These are phyloP conservation scores for Lymantria dispar DNA, from an alignment of 2,888 invertebrate species.

Conservation along the genomic window DNA sequence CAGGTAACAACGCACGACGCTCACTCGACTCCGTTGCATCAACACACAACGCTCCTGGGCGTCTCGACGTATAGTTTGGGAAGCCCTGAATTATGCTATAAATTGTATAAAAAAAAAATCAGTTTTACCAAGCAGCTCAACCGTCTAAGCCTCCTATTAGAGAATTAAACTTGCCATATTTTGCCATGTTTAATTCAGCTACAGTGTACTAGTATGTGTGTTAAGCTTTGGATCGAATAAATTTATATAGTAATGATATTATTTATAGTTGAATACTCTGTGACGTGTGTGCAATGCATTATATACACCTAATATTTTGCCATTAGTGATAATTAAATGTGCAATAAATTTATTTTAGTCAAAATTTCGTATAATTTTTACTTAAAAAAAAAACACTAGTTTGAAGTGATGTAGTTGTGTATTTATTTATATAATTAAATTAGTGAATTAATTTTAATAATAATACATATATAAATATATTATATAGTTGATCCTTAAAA, in stretches of 20 bases:
- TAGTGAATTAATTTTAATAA: slow-evolving; percentile 29
- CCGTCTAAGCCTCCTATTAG: slow-evolving; percentile 17
- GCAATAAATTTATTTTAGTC: slow-evolving; percentile 55
- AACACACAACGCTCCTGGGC: no score
- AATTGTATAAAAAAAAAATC: not conserved
- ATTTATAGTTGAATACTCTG: slow-evolving; percentile 39
- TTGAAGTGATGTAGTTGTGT: slow-evolving; percentile 41
- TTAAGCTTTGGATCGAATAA: slow-evolving; percentile 4
- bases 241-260: slow-evolving; percentile 23
- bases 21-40: no score
- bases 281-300: slow-evolving; percentile 43
- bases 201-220: slow-evolving; percentile 19
- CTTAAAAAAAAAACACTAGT: slow-evolving; percentile 28
- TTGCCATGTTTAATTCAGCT: slow-evolving; percentile 74
- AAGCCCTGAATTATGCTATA: no score
- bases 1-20: no score
- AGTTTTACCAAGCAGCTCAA: not conserved
- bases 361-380: slow-evolving; percentile 16
- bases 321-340: slow-evolving; percentile 41
- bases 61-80: no score
- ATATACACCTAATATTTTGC: slow-evolving; percentile 36
- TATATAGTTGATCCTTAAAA: slow-evolving; percentile 13
- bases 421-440: slow-evolving; percentile 65
- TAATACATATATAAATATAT: slow-evolving; percentile 12
- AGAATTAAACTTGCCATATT: slow-evolving; percentile 77